These are phyloP conservation scores for Tapirus indicus DNA, from an alignment of 2,797 vertebrate species.

Conservation along the genomic window DNA sequence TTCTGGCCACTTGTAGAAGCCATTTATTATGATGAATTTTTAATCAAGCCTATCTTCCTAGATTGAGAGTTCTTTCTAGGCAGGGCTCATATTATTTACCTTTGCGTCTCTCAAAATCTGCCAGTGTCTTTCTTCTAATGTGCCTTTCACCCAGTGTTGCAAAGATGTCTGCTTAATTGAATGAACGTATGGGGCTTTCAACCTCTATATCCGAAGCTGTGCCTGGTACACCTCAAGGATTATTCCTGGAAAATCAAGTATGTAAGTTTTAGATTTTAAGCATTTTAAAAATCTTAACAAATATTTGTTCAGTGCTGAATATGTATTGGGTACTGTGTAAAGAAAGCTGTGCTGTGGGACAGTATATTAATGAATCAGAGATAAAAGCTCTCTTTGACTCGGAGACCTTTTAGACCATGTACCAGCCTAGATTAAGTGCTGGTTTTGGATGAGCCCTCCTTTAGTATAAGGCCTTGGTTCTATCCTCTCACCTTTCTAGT, in stretches of 20 bases:
- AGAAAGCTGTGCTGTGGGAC: neutral
- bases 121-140: neutral
- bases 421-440: neutral
- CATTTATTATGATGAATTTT: neutral
- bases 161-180: neutral
- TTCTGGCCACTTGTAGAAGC: neutral
- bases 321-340: neutral
- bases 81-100: neutral
- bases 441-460: neutral
- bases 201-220: neutral
- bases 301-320: neutral
- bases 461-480: neutral
- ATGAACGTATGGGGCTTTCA: neutral
- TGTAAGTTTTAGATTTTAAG: neutral
- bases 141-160: neutral
- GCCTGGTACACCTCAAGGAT: neutral
- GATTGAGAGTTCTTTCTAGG: neutral
- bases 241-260: conserved; percentile 25
- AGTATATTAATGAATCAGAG: neutral
- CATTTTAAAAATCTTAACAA: neutral
- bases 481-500: neutral
- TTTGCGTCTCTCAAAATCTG: neutral
- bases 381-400: neutral
- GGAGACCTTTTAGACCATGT: neutral
- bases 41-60: neutral